Percentiles rank a stretch among this genome's conserved stretches.
Evolutionary conservation across 1,140 invertebrate genomes (phyloP).

Genomic region (Pachyrhynchus sulphureomaculatus): DNA sequence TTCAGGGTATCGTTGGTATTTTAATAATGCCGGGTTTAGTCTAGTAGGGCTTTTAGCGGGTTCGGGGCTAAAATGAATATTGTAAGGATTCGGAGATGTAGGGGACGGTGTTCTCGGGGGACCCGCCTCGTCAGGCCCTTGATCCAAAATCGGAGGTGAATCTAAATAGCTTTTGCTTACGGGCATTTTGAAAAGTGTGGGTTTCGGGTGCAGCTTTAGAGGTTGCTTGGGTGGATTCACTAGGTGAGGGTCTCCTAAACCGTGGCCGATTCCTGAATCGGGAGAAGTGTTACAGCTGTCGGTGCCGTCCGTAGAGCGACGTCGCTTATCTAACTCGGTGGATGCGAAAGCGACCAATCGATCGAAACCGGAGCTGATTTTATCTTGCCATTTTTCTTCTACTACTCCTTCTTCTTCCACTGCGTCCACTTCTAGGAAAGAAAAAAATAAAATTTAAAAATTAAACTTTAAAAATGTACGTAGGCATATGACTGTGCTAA

Average conservation of each 20-base stretch:
- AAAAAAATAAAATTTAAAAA: too few relatives aligned
- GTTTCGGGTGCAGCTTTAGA: constrained; percentile 47
- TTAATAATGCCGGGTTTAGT: constrained; percentile 56
- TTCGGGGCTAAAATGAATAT: constrained; percentile 50
- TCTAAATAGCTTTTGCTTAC: constrained; percentile 49
- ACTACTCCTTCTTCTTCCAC: constrained; percentile 61
- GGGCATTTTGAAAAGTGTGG: constrained; percentile 52
- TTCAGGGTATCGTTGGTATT: constrained; percentile 64
- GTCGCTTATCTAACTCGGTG: constrained; percentile 77
- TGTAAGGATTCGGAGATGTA: constrained; percentile 56
- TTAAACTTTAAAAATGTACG: too few relatives aligned
- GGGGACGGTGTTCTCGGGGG: constrained; percentile 70
- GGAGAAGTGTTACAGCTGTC: constrained; percentile 72
- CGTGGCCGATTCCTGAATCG: constrained; percentile 75
- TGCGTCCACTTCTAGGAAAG: constrained; percentile 46
- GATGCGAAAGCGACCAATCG: constrained; percentile 82
- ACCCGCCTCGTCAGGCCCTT: constrained; percentile 55
- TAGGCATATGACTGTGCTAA: too few relatives aligned
- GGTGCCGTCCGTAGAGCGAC: constrained; percentile 72
- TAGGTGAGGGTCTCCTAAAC: constrained; percentile 56
- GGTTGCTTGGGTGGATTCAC: constrained; percentile 53
- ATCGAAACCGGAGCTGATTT: constrained; percentile 85
- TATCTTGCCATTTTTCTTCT: constrained; percentile 78
- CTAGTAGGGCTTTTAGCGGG: constrained; percentile 40
- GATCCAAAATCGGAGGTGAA: constrained; percentile 54